A percentile compares a stretch with the other conserved stretches of the same genome.
Conservation (phyloP, 2,888 invertebrate genomes). For the Metellina segmentata region DNA sequence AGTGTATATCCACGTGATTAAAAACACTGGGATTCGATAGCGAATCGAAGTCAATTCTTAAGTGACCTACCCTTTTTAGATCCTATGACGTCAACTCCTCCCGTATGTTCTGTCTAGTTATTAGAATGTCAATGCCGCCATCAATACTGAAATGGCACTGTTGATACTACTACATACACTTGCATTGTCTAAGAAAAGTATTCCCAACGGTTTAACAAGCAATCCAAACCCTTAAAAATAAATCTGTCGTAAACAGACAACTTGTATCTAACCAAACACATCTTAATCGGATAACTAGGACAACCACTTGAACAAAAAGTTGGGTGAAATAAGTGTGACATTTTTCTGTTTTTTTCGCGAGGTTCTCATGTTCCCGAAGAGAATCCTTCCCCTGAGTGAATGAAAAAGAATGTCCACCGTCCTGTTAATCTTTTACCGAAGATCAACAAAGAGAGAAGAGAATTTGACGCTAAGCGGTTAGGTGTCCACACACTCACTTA, state of each 20-base stretch:
- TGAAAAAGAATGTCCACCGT: not conserved
- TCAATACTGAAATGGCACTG: too few relatives aligned
- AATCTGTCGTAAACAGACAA: not conserved
- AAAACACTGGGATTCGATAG: too few relatives aligned
- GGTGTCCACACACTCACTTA: not conserved
- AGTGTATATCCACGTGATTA: too few relatives aligned
- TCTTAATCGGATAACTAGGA: not conserved
- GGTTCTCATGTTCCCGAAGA: not conserved
- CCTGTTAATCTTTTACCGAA: constrained; percentile 17
- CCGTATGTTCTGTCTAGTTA: too few relatives aligned
- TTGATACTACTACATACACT: too few relatives aligned
- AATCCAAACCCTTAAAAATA: too few relatives aligned
- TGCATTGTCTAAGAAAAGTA: too few relatives aligned
- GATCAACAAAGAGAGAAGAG: constrained; percentile 19
- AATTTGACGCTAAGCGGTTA: constrained; percentile 24
- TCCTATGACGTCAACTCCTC: too few relatives aligned
- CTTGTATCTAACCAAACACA: not conserved
- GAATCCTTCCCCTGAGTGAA: not conserved
- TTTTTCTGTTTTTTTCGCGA: not conserved
- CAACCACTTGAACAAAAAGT: constrained; percentile 6
- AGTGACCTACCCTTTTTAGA: too few relatives aligned
- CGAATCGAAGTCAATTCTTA: too few relatives aligned
- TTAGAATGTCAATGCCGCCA: too few relatives aligned
- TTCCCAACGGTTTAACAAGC: too few relatives aligned
- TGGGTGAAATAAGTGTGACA: not conserved